Percentiles rank a stretch among this genome's conserved stretches.
Evolutionary conservation across 1,140 invertebrate genomes (phyloP).

Genomic region (Papilio machaon): DNA sequence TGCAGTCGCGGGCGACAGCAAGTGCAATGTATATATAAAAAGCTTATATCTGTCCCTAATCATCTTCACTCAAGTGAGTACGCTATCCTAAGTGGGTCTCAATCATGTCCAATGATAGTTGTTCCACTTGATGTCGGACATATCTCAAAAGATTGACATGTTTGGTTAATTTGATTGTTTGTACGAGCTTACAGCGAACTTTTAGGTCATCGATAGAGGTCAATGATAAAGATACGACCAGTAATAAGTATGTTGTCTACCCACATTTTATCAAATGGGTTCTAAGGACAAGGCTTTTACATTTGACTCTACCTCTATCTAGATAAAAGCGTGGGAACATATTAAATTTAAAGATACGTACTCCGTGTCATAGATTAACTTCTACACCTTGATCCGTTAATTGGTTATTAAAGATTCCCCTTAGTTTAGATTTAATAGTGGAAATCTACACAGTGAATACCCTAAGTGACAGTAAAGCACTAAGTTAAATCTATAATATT

Average conservation of each 20-base stretch:
- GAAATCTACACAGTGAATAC: too few relatives aligned
- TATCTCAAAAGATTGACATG: slow-evolving; percentile 5
- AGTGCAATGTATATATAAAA: neutral
- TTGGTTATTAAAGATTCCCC: too few relatives aligned
- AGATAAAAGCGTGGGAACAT: neutral
- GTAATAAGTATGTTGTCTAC: neutral
- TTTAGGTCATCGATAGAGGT: slow-evolving; percentile 6
- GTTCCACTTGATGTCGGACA: neutral
- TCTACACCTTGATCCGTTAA: too few relatives aligned
- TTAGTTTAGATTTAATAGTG: too few relatives aligned
- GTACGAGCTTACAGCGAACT: neutral
- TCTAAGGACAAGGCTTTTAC: neutral
- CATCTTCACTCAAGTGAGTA: neutral
- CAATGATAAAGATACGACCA: neutral
- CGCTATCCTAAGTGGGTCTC: slow-evolving; percentile 2
- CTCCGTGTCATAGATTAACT: too few relatives aligned
- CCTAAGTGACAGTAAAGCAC: too few relatives aligned
- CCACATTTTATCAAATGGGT: neutral
- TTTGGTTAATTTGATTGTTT: slow-evolving; percentile 11
- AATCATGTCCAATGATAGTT: slow-evolving; percentile 10
- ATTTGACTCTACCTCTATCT: neutral
- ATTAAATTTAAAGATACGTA: neutral
- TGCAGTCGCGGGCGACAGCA: too few relatives aligned
- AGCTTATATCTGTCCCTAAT: neutral
- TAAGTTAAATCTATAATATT: too few relatives aligned